These are phyloP conservation scores for Bradypodion pumilum DNA, from an alignment of 2,797 vertebrate genomes.

Conservation along the genomic window DNA sequence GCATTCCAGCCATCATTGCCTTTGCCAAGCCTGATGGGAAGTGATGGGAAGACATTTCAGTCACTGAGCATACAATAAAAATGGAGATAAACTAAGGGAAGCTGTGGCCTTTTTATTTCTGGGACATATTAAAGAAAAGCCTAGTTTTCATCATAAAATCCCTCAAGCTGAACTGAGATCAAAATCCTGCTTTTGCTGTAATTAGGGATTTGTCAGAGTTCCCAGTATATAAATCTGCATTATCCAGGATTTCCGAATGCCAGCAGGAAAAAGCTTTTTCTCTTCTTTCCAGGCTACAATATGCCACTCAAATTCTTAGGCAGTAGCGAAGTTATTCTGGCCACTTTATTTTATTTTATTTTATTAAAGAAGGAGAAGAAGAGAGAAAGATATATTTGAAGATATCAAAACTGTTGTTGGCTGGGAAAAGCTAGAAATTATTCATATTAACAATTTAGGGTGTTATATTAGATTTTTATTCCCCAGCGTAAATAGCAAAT, in stretches of 20 bases:
- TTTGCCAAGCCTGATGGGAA: conserved; percentile 28
- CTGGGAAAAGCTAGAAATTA: background rate
- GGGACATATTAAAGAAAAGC: conserved; percentile 19
- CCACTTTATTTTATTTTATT: too few relatives aligned
- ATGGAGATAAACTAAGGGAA: conserved; percentile 35
- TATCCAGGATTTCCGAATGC: background rate
- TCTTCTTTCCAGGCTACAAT: conserved; percentile 8
- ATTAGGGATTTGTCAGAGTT: conserved; percentile 40
- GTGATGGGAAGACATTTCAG: conserved; percentile 17
- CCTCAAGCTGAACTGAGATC: conserved; percentile 46
- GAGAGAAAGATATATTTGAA: conserved; percentile 10
- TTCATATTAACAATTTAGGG: background rate
- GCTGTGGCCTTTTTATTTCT: conserved; percentile 16
- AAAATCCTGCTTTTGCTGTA: conserved; percentile 33
- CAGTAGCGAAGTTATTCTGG: conserved; percentile 9
- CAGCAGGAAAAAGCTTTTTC: conserved; percentile 5
- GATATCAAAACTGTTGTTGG: background rate
- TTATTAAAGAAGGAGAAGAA: background rate
- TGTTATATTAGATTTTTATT: background rate
- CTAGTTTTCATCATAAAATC: conserved; percentile 46
- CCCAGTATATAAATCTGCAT: conserved; percentile 16
- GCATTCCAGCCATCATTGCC: conserved; percentile 1
- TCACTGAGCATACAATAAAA: conserved; percentile 32
- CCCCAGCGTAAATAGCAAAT: background rate
- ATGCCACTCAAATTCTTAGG: conserved; percentile 19